These are phyloP conservation scores for Bolinopsis microptera DNA, from an alignment of 37 sponge, comb jelly and placozoan species.

Conservation along the genomic window DNA sequence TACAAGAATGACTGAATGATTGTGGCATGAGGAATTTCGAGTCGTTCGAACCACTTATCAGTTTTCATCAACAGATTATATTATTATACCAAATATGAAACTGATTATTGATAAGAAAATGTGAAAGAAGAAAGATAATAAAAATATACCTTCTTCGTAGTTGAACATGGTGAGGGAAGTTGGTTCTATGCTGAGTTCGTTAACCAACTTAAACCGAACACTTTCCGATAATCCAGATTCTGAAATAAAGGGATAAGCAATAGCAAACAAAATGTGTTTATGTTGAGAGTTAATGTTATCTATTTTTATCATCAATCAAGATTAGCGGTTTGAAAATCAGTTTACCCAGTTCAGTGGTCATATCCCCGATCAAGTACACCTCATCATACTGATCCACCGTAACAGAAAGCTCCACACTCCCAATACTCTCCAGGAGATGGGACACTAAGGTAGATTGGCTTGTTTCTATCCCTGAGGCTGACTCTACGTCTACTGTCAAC, in stretches of 20 bases:
- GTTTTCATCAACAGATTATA: too few relatives aligned
- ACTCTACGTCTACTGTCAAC: neutral
- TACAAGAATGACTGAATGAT: too few relatives aligned
- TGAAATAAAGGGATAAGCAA: neutral
- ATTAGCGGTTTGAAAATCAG: too few relatives aligned
- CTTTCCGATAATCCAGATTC: neutral
- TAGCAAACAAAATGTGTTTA: too few relatives aligned
- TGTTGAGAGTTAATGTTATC: too few relatives aligned
- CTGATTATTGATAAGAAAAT: too few relatives aligned
- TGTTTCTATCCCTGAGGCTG: neutral
- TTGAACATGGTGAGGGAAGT: slow-evolving; percentile 33
- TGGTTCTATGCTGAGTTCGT: neutral
- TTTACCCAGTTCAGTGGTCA: neutral
- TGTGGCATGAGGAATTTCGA: too few relatives aligned
- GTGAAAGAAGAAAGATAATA: too few relatives aligned
- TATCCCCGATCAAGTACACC: neutral
- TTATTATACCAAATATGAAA: too few relatives aligned
- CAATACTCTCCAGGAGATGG: neutral
- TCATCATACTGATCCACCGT: neutral
- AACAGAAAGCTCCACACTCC: neutral
- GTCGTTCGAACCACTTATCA: too few relatives aligned
- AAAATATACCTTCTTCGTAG: slow-evolving; percentile 38
- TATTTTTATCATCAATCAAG: too few relatives aligned
- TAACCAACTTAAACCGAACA: neutral
- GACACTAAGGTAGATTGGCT: neutral